These are phyloP conservation scores for Lithobius niger DNA, from an alignment of 1,140 invertebrate genomes.

Conservation along the genomic window DNA sequence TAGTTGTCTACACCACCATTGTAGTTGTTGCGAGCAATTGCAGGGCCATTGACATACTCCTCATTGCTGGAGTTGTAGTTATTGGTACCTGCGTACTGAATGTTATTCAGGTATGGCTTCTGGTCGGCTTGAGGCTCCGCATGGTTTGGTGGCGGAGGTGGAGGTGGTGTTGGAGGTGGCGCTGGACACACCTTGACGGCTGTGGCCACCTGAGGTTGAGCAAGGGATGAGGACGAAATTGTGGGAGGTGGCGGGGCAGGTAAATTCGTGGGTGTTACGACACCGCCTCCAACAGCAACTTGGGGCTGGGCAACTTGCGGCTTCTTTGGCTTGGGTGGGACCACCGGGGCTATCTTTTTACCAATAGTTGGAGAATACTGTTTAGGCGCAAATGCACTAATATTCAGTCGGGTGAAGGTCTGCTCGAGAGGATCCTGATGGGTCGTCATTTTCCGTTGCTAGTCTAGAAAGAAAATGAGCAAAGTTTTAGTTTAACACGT, in stretches of 20 bases:
- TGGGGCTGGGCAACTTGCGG: conserved; percentile 41
- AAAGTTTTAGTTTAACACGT: too few species aligned
- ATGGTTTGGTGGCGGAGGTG: neutral
- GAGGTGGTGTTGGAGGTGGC: neutral
- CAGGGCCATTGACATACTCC: neutral
- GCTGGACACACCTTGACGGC: neutral
- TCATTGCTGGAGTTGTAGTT: neutral
- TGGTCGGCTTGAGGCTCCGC: neutral
- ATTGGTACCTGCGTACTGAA: neutral
- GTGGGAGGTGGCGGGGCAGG: neutral
- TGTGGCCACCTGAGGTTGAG: neutral
- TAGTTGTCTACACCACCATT: neutral
- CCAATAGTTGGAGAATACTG: conserved; percentile 11
- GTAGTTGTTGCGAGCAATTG: neutral
- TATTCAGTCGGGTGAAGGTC: neutral
- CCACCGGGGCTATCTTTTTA: conserved; percentile 51
- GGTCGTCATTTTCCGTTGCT: conserved; percentile 5
- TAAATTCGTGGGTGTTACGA: neutral
- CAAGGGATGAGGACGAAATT: neutral
- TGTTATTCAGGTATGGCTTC: neutral
- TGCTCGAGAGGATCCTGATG: conserved; percentile 2
- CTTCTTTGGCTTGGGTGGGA: conserved; percentile 63
- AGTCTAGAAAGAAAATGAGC: neutral
- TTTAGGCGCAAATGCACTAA: conserved; percentile 4
- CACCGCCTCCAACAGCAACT: conserved; percentile 31